phyloP scores from a whole-genome alignment of 1,140 invertebrate genomes.

The Atta colombica region DNA sequence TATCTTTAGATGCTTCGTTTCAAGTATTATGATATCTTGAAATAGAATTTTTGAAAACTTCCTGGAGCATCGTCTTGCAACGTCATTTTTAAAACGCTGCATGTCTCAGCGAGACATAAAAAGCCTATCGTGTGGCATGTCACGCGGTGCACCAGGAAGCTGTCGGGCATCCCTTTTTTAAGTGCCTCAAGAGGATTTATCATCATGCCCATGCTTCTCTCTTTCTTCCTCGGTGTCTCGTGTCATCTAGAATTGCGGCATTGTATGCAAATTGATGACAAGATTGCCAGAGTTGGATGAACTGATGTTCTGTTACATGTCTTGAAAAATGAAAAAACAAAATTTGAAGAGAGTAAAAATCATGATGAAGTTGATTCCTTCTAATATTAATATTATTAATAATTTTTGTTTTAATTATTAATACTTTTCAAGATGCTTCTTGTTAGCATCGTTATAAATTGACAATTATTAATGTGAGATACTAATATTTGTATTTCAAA shows the following conservation, averaged over 20 bases:
- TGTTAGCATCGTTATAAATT: too few species aligned
- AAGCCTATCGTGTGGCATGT: slow-evolving; percentile 48
- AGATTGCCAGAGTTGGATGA: not conserved
- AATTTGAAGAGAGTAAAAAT: not conserved
- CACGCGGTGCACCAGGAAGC: slow-evolving; percentile 66
- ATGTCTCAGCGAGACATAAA: slow-evolving; percentile 52
- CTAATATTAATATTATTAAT: not conserved
- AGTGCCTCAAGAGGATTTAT: slow-evolving; percentile 69
- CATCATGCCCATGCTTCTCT: slow-evolving; percentile 31
- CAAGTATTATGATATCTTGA: not conserved
- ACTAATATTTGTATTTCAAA: too few species aligned
- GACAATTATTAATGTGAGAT: too few species aligned
- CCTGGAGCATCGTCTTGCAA: not conserved
- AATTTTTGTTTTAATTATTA: not conserved
- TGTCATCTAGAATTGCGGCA: slow-evolving; percentile 49
- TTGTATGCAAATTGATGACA: slow-evolving; percentile 70
- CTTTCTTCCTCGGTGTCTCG: slow-evolving; percentile 46
- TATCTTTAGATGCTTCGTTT: slow-evolving; percentile 4
- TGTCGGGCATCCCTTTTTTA: slow-evolving; percentile 68
- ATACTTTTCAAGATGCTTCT: too few species aligned
- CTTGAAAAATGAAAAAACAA: slow-evolving; percentile 7
- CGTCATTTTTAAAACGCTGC: slow-evolving; percentile 15
- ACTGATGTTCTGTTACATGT: not conserved
- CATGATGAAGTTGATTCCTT: not conserved
- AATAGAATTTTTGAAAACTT: slow-evolving; percentile 47